Conservation (phyloP, 23 tunicate genomes). For the Oikopleura dioica region DNA sequence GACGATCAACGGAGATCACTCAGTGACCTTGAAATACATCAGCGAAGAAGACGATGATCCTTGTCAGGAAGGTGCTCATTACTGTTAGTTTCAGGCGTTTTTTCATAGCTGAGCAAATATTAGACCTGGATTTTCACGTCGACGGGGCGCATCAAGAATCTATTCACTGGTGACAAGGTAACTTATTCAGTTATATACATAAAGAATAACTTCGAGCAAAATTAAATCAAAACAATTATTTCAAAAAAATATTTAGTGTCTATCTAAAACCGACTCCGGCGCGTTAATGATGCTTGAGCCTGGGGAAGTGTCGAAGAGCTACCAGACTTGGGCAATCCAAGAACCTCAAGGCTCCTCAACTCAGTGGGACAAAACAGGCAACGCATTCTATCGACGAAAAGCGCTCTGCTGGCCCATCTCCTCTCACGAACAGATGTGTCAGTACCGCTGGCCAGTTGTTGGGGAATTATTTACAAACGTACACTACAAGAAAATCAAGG, state of each 20-base stretch:
- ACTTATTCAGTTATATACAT: too few relatives aligned
- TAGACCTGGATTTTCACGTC: neutral
- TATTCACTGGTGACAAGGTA: neutral
- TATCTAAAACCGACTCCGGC: neutral
- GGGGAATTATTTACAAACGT: neutral
- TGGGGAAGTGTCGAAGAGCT: too few relatives aligned
- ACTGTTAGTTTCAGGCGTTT: too few relatives aligned
- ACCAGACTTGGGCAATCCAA: neutral
- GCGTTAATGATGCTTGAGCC: neutral
- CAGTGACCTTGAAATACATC: too few relatives aligned
- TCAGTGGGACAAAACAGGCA: slow-evolving; percentile 3
- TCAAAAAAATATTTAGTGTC: too few relatives aligned
- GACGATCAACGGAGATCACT: too few relatives aligned
- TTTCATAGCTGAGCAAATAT: too few relatives aligned
- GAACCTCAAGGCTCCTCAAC: neutral
- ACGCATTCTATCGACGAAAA: neutral
- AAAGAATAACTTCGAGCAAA: too few relatives aligned
- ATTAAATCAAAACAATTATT: too few relatives aligned
- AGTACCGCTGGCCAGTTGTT: neutral
- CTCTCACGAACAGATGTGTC: neutral
- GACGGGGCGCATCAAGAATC: neutral
- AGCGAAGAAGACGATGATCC: too few relatives aligned
- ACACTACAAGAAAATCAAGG: neutral
- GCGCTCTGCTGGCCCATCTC: neutral
- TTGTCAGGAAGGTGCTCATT: too few relatives aligned